Conservation (phyloP, 2,797 vertebrate species). For the Amazona ochrocephala region DNA sequence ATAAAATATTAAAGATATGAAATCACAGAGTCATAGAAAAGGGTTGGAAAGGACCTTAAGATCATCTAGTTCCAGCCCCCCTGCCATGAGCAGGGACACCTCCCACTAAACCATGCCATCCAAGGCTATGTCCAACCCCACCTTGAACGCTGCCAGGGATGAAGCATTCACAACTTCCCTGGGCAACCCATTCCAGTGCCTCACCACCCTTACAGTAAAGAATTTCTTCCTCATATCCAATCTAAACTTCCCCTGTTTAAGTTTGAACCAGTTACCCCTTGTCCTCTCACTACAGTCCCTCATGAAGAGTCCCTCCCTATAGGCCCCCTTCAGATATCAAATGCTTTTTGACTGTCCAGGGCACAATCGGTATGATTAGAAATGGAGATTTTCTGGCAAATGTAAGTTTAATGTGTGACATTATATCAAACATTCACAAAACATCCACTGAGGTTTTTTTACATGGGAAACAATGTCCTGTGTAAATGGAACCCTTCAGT, state of each 20-base stretch:
- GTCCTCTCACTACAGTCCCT: too few relatives aligned
- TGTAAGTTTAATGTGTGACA: not conserved
- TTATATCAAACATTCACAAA: not conserved
- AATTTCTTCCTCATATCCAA: too few relatives aligned
- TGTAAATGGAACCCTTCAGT: slow-evolving; percentile 24
- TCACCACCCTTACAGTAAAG: not conserved
- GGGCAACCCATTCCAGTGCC: not conserved
- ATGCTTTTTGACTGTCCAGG: not conserved
- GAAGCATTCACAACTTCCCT: too few relatives aligned
- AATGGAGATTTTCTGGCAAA: not conserved
- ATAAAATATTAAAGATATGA: not conserved
- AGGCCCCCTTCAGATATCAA: not conserved
- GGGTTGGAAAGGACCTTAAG: too few relatives aligned
- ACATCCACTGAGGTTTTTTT: not conserved
- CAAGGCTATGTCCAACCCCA: too few relatives aligned
- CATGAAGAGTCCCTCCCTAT: too few relatives aligned
- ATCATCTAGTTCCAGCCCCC: too few relatives aligned
- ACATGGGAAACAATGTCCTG: slow-evolving; percentile 25
- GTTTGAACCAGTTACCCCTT: too few relatives aligned
- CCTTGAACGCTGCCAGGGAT: too few relatives aligned
- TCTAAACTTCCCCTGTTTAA: too few relatives aligned
- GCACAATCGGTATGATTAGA: not conserved
- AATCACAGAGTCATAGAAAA: not conserved
- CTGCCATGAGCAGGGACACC: too few relatives aligned
- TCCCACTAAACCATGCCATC: too few relatives aligned